Base-by-base conservation (phyloP, 2,113 vertebrate genomes). In the Thymallus thymallus region DNA sequence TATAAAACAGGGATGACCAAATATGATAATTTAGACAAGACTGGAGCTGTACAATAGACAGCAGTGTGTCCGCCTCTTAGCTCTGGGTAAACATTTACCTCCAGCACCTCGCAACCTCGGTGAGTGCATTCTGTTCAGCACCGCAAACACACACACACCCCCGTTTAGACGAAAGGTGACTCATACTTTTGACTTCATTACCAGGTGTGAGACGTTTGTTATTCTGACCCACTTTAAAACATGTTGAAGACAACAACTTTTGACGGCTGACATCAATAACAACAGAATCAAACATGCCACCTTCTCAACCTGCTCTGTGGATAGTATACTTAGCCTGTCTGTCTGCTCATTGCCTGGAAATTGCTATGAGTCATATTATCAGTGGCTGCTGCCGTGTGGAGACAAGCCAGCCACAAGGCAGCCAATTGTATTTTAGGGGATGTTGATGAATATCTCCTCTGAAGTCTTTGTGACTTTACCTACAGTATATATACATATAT, bases 81-180 rank as follows among this genome's bases (percentile, higher is more conserved):
- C 30, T 22, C 29, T 10, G 65, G 32, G 65, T 67, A 32, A 67
- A 67, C 46, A 69, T 51, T 69, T 69, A 55, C 45, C n/a, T n/a
- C n/a, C n/a, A n/a, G n/a, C n/a, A n/a, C n/a, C 13, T 29, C 12
- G 35, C 41, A 69, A 22, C 2, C 12, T 29, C n/a, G 22, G 14
- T 2, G 46, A 69, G 23, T 18, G 45, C 23, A 18, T 69, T 69
- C 68, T 51, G 45, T 24, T 26, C 41, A 63, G 13, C 68, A 14
- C 45, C 29, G 9, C 35, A 10, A 6, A 7, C 23, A 26, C 45
- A 29, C 4, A 35, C 35, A 41, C 9, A 41, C 35, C 35, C 9
- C 35, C 35, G 7, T 10, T 41, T 41, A 41, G 35, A 41, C 9
- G n/a, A 41, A 41, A 41, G 2, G 9, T 10, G 35, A 41, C 35